These are phyloP conservation scores for Python bivittatus DNA, from an alignment of 2,113 vertebrate genomes.

Conservation along the genomic window DNA sequence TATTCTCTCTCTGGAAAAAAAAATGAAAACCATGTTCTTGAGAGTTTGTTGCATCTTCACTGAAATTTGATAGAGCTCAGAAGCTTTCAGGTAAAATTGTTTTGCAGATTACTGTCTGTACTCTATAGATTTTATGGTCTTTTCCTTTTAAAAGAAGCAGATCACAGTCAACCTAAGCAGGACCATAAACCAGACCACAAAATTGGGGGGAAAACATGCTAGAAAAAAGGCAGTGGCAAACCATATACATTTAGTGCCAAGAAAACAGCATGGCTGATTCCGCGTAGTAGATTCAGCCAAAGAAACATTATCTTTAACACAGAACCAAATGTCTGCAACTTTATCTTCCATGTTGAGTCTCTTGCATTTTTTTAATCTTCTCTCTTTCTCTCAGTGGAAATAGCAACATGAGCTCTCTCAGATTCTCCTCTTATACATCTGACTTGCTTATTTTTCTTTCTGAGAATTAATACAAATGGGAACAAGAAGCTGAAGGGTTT, in stretches of 20 bases:
- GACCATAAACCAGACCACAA: not conserved
- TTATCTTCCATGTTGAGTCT: not conserved
- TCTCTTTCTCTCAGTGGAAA: not conserved
- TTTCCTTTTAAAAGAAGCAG: not conserved
- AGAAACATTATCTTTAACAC: not conserved
- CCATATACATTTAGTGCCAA: not conserved
- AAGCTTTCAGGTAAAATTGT: not conserved
- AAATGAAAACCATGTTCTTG: not conserved
- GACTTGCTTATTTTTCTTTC: not conserved
- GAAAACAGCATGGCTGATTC: not conserved
- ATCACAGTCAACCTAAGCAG: not conserved
- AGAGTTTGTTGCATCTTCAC: not conserved
- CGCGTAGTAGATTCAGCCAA: not conserved
- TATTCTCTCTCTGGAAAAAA: not conserved
- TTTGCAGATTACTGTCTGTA: not conserved
- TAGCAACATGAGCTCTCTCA: not conserved
- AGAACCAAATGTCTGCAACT: slow-evolving; percentile 14
- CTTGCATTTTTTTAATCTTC: not conserved
- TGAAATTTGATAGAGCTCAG: not conserved
- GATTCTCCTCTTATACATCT: not conserved
- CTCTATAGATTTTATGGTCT: not conserved
- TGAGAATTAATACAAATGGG: not conserved
- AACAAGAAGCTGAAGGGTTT: not conserved
- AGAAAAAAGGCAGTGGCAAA: not conserved
- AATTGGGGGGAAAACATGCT: not conserved